These are phyloP conservation scores for Lethrus apterus DNA, from an alignment of 1,140 invertebrate genomes.

Conservation along the genomic window DNA sequence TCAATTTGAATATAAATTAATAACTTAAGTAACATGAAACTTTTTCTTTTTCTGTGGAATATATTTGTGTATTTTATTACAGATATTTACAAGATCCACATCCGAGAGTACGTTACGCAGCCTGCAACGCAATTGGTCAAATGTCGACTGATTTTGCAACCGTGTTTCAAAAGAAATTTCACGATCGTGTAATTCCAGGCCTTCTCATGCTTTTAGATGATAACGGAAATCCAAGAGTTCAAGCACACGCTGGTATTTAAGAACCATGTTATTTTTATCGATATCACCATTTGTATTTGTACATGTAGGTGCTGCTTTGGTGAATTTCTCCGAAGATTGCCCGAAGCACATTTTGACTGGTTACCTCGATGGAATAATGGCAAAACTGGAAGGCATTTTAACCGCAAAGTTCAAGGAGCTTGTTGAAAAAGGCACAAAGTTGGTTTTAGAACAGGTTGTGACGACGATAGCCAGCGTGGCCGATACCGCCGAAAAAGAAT, in stretches of 20 bases:
- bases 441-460: slow-evolving; percentile 95
- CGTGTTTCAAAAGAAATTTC: slow-evolving; percentile 95
- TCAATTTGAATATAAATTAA: slow-evolving; percentile 18
- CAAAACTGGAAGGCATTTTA: slow-evolving; percentile 84
- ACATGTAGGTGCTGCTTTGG: slow-evolving; percentile 69
- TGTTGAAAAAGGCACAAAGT: slow-evolving; percentile 86
- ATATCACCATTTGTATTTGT: too few species aligned
- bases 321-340: slow-evolving; percentile 99
- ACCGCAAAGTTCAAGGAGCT: slow-evolving; percentile 91
- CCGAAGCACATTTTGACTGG: slow-evolving; percentile 87
- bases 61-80: neutral
- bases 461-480: slow-evolving; percentile 98
- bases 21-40: neutral
- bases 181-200: slow-evolving; percentile 86
- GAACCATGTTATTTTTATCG: too few species aligned
- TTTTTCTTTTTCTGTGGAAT: neutral
- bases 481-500: slow-evolving; percentile 97
- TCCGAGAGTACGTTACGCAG: slow-evolving; percentile 68
- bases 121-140: slow-evolving; percentile 98
- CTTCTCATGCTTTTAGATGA: slow-evolving; percentile 88
- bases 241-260: slow-evolving; percentile 68
- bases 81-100: slow-evolving; percentile 31
- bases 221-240: slow-evolving; percentile 85
- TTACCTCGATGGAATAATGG: slow-evolving; percentile 87
- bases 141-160: slow-evolving; percentile 99